Percentiles rank a stretch among this genome's conserved stretches.
Evolutionary conservation across 2,797 vertebrate species (phyloP).

Genomic region (Tangara arthus): DNA sequence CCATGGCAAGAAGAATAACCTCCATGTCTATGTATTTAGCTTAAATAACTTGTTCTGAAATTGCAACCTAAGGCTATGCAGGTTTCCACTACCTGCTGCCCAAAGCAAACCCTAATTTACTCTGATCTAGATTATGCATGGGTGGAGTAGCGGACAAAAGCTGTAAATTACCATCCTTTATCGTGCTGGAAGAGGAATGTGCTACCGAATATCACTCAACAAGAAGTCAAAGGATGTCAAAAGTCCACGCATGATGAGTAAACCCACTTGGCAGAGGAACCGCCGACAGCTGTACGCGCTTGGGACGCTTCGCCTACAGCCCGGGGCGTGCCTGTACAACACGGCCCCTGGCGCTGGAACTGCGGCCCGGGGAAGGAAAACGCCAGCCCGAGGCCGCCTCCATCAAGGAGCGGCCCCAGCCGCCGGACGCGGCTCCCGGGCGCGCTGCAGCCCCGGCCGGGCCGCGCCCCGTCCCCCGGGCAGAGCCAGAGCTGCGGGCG

Average conservation of each 20-base stretch:
- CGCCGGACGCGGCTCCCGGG: not conserved
- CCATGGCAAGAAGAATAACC: not conserved
- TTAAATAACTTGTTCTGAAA: not conserved
- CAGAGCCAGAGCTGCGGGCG: too few species aligned
- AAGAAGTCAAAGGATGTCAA: not conserved
- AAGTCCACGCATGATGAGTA: not conserved
- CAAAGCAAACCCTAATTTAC: not conserved
- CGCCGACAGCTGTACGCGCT: fast-evolving
- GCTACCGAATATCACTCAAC: not conserved
- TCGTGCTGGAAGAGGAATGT: not conserved
- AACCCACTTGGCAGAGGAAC: not conserved
- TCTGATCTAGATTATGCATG: not conserved
- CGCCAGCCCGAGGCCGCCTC: not conserved
- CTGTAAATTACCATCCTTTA: not conserved
- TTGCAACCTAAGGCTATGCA: not conserved
- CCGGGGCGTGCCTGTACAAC: fast-evolving
- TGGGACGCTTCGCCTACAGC: fast-evolving
- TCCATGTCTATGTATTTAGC: fast-evolving
- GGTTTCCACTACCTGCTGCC: not conserved
- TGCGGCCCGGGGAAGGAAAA: not conserved
- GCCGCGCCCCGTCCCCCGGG: not conserved
- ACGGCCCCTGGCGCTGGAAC: not conserved
- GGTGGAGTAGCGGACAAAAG: not conserved
- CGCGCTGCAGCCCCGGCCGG: not conserved
- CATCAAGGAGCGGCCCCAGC: not conserved